These are phyloP conservation scores for Acleris emargana DNA, from an alignment of 2,888 invertebrate species.

Conservation along the genomic window DNA sequence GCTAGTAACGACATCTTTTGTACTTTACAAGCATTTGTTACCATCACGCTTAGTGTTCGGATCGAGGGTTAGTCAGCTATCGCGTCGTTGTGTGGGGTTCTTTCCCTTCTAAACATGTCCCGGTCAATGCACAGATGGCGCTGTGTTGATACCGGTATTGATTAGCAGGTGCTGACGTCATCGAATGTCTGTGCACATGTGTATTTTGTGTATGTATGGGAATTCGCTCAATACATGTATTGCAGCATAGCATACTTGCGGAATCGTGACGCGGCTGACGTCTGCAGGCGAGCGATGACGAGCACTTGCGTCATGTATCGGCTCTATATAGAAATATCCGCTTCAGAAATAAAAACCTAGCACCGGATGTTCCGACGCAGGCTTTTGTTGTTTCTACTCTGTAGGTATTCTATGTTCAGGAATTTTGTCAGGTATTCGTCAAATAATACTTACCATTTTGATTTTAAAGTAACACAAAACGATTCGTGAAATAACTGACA, in stretches of 20 bases:
- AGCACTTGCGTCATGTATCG: constrained; percentile 28
- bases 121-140: constrained; percentile 25
- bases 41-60: background rate
- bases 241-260: constrained; percentile 22
- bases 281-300: constrained; percentile 29
- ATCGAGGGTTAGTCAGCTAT: constrained; percentile 11
- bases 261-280: constrained; percentile 31
- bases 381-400: background rate
- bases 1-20: constrained; percentile 27
- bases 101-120: constrained; percentile 7
- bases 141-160: constrained; percentile 22
- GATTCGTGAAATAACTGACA: too few relatives aligned
- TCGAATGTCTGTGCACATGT: constrained; percentile 5
- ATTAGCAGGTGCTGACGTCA: constrained; percentile 27
- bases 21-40: background rate
- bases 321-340: constrained; percentile 9
- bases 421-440: background rate
- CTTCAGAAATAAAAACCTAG: constrained; percentile 3
- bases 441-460: too few relatives aligned
- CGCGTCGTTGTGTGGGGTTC: constrained; percentile 3
- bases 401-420: background rate
- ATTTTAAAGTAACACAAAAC: too few relatives aligned
- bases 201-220: constrained; percentile 7
- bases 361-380: background rate
- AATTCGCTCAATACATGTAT: constrained; percentile 4